Evolutionary conservation across 1,140 invertebrate genomes (phyloP).

Genomic region (Plectrocnemia conspersa): DNA sequence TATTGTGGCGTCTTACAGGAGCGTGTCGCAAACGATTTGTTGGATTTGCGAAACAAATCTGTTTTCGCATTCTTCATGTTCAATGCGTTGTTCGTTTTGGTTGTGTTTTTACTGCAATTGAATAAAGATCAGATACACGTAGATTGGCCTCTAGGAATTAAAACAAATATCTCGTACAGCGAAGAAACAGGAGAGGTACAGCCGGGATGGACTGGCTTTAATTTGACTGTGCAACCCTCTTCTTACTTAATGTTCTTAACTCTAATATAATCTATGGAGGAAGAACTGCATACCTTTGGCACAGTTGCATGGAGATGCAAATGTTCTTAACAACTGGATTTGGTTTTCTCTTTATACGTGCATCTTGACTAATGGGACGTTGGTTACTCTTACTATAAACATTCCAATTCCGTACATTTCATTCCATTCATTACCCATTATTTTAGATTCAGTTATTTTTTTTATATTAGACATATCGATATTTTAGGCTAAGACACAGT

Average conservation of each 20-base stretch:
- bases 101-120: conserved; percentile 96
- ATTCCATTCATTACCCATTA: not conserved
- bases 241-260: conserved; percentile 33
- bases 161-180: conserved; percentile 89
- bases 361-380: conserved; percentile 32
- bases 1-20: conserved; percentile 64
- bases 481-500: too few relatives aligned
- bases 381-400: conserved; percentile 22
- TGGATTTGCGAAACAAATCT: conserved; percentile 91
- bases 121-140: conserved; percentile 95
- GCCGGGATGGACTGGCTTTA: conserved; percentile 34
- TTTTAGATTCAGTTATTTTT: too few relatives aligned
- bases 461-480: too few relatives aligned
- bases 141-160: conserved; percentile 89
- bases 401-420: conserved; percentile 22
- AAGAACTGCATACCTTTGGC: conserved; percentile 40
- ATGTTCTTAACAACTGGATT: conserved; percentile 33
- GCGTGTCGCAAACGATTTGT: conserved; percentile 80
- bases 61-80: conserved; percentile 99
- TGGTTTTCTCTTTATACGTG: conserved; percentile 34
- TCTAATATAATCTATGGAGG: conserved; percentile 49
- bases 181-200: conserved; percentile 84
- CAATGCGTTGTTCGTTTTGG: conserved; percentile 97
- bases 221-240: conserved; percentile 31
- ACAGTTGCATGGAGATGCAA: conserved; percentile 47